phyloP scores from a whole-genome alignment of 2,888 invertebrate genomes.

The Ashinkailepas kermadecensis region DNA sequence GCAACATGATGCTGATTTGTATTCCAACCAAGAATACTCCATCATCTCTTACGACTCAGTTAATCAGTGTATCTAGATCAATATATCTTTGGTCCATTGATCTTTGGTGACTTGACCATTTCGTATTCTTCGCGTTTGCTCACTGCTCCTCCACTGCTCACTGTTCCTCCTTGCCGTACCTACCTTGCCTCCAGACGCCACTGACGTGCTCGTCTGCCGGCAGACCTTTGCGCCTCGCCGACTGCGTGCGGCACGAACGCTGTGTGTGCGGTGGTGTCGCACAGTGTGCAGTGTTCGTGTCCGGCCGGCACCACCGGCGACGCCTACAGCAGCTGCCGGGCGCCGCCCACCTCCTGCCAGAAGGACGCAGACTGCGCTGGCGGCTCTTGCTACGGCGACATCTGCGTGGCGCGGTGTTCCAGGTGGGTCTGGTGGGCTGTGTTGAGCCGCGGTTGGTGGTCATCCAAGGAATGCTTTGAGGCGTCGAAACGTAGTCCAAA shows the following conservation, averaged over 20 bases:
- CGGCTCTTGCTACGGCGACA: constrained; percentile 67
- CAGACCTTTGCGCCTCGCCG: constrained; percentile 63
- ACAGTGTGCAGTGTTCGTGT: constrained; percentile 78
- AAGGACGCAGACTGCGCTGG: constrained; percentile 60
- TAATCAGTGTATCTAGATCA: too few relatives aligned
- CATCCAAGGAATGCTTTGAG: too few relatives aligned
- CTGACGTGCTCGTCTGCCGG: constrained; percentile 27
- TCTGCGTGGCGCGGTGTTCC: constrained; percentile 68
- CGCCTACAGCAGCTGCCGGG: constrained; percentile 34
- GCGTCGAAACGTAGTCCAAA: too few relatives aligned
- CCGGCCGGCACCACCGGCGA: constrained; percentile 36
- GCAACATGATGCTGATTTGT: too few relatives aligned
- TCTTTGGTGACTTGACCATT: too few relatives aligned
- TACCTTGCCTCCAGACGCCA: neutral
- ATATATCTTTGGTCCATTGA: too few relatives aligned
- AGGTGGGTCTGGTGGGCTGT: constrained; percentile 45
- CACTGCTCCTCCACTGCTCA: too few relatives aligned
- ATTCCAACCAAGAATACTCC: too few relatives aligned
- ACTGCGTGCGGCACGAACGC: constrained; percentile 74
- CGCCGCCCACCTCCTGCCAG: constrained; percentile 50
- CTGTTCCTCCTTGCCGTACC: too few relatives aligned
- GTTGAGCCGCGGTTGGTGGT: too few relatives aligned
- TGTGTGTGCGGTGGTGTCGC: constrained; percentile 73
- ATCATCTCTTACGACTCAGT: too few relatives aligned
- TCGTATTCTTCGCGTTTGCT: too few relatives aligned